Conservation (phyloP, 2,888 invertebrate species). For the Rutpela maculata region DNA sequence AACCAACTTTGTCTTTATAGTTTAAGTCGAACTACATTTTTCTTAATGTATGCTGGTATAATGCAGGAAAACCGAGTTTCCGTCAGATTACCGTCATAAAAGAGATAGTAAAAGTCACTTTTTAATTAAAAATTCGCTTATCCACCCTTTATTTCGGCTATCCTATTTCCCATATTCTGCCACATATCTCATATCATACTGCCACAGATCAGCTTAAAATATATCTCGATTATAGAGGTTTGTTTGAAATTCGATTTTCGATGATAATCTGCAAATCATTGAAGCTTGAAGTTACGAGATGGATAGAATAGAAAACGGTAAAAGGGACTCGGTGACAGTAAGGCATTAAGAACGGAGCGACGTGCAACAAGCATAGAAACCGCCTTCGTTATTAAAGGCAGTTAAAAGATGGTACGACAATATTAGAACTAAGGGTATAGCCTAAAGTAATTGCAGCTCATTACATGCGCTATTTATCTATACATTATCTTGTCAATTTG, state of each 20-base stretch:
- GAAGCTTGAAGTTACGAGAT: constrained; percentile 8
- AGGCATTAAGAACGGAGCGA: background rate
- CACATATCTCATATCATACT: background rate
- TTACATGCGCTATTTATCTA: too few species aligned
- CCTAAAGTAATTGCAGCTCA: background rate
- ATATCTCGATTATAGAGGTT: background rate
- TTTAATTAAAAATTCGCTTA: background rate
- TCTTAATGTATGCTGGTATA: too few species aligned
- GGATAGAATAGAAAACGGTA: constrained; percentile 11
- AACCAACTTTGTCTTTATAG: too few species aligned
- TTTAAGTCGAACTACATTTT: too few species aligned
- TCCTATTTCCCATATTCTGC: background rate
- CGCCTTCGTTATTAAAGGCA: constrained; percentile 8
- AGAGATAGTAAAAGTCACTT: too few species aligned
- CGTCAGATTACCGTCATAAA: too few species aligned
- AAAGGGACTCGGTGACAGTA: constrained; percentile 15
- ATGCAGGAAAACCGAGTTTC: too few species aligned
- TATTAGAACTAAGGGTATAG: background rate
- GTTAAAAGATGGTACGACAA: background rate
- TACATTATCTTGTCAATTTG: too few species aligned
- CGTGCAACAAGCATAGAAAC: constrained; percentile 20
- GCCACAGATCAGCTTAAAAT: background rate
- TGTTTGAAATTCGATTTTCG: constrained; percentile 21
- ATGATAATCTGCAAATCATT: constrained; percentile 13
- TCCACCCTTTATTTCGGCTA: background rate